Base-by-base conservation (phyloP, 2,113 vertebrate genomes). In the Urocitellus parryii region DNA sequence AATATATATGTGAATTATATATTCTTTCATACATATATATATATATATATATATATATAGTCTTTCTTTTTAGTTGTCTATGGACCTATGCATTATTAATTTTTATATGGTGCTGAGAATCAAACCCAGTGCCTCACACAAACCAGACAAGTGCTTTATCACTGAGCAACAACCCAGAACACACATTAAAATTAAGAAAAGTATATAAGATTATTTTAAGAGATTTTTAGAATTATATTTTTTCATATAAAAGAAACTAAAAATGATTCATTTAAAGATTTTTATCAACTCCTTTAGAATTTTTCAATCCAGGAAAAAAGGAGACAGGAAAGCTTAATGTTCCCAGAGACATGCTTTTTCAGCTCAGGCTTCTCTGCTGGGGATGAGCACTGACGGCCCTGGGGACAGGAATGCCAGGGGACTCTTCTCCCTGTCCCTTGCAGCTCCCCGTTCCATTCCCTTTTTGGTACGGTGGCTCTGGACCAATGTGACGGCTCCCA, bases 301-400 rank as follows among this genome's bases (percentile, higher is more conserved):
- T 12, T 39, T 88, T 72, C 14, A 51, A 16, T 37, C 9, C 65
- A 48, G 5, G 20, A 51, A 10, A 34, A 68, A 58, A 42, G 37
- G 39, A 37, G 24, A n/a, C 20, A 5, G 34, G 24, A n/a, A 74
- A 70, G 13, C 39, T 51, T 14, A 24, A 22, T 39, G 34, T 20
- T 24, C 5, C 0, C 9, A 82, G 37, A 79, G 39, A 18, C 14
- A 13, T 48, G 17, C 32, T 32, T 48, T 56, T 25, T 51, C 58
- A 16, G 48, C 48, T 32, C 16, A 17, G 39, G 8, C 22, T 34
- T 37, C 12, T 2, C 18, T 14, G 0, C 14, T 10, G 13, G n/a
- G 10, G 32, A n/a, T 24, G 13, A 32, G 18, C 8, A 0, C 20
- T 7, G 14, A 9, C 39, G 48, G 16, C 12, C 29, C 18, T 0